Conservation (phyloP, 2,113 vertebrate genomes). For the Climacteris rufus region DNA sequence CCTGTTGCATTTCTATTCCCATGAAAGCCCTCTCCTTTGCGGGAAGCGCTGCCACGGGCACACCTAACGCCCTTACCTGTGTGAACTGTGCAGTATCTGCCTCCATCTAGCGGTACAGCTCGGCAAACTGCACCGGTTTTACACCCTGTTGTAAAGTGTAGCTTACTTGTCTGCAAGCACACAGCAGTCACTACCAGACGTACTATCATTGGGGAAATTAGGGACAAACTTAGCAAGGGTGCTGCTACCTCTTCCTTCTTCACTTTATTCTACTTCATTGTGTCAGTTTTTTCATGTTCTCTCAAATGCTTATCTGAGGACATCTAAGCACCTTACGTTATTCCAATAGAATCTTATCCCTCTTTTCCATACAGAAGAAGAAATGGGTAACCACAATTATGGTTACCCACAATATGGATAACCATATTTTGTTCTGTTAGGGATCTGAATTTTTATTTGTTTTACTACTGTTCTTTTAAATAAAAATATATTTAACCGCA, state of each 20-base stretch:
- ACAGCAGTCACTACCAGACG: neutral
- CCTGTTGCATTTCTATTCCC: fast-evolving
- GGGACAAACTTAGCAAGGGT: neutral
- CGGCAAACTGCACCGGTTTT: neutral
- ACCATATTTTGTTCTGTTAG: neutral
- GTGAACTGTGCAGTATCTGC: neutral
- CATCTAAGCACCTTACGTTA: neutral
- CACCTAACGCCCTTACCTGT: fast-evolving
- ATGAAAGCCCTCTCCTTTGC: fast-evolving
- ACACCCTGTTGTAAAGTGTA: fast-evolving
- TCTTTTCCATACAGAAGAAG: neutral
- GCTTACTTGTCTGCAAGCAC: neutral
- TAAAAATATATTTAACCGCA: neutral
- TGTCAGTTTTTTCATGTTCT: neutral
- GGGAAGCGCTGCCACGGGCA: neutral
- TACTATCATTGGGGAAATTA: neutral
- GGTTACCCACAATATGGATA: too few species aligned
- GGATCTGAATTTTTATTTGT: neutral
- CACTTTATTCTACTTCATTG: neutral
- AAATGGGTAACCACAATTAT: neutral
- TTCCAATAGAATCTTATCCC: neutral
- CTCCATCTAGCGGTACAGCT: constrained; percentile 29
- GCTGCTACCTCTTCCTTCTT: neutral
- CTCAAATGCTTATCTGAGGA: neutral
- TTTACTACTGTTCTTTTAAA: neutral